Evolutionary conservation across 2,113 vertebrate species (phyloP).

Genomic region (Gymnogyps californianus): DNA sequence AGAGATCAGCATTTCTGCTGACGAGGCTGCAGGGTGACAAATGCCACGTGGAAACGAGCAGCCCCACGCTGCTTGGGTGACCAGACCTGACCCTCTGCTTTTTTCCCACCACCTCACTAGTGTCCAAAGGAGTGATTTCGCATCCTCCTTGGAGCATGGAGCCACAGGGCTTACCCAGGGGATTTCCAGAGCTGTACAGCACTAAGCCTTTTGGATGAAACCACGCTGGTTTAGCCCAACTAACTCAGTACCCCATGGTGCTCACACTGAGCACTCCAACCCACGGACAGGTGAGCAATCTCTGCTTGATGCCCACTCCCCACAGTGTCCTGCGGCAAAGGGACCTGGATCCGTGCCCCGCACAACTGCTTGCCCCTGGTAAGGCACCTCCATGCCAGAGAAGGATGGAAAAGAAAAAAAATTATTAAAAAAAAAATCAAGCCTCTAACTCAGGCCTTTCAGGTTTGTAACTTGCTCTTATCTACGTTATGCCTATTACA

Average conservation of each 20-base stretch:
- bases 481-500: background rate
- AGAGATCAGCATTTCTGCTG: background rate
- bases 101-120: background rate
- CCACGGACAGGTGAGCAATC: background rate
- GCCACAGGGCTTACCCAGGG: background rate
- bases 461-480: background rate
- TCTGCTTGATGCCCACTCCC: background rate
- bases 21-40: too few species aligned
- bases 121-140: background rate
- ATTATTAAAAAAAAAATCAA: background rate
- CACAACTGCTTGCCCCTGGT: background rate
- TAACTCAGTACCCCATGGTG: background rate
- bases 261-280: background rate
- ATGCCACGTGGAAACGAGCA: rapidly evolving
- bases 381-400: background rate
- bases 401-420: background rate
- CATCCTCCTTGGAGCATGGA: background rate
- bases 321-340: rapidly evolving
- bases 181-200: background rate
- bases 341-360: background rate
- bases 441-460: background rate
- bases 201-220: background rate
- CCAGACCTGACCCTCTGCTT: background rate
- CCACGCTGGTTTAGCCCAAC: background rate
- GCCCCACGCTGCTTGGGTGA: background rate